Conservation (phyloP, 2,797 vertebrate species). For the Crax fasciolata region DNA sequence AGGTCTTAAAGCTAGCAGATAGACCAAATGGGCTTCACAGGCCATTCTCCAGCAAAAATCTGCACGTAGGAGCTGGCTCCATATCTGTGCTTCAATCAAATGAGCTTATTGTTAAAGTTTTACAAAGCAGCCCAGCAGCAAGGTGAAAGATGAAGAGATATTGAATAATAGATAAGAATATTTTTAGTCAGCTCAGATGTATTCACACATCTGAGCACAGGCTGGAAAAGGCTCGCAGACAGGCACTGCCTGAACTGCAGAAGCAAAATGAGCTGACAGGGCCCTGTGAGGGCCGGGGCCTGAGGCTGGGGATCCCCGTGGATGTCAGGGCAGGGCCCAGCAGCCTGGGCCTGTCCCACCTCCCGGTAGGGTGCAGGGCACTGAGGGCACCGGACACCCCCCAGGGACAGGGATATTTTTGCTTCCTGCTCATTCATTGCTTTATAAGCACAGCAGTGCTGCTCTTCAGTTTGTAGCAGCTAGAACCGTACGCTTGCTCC, state of each 20-base stretch:
- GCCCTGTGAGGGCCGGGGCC: accelerated
- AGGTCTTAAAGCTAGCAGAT: constrained; percentile 1
- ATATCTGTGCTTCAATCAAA: constrained; percentile 64
- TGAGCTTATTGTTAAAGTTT: constrained; percentile 55
- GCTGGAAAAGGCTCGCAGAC: neutral
- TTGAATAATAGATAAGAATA: constrained; percentile 75
- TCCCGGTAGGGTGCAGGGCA: neutral
- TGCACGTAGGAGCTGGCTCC: constrained; percentile 4
- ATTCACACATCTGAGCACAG: neutral
- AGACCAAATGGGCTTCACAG: constrained; percentile 3
- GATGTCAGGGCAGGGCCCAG: neutral
- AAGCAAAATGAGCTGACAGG: neutral
- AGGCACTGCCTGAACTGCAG: neutral
- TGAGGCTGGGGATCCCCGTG: neutral
- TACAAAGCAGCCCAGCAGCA: constrained; percentile 65
- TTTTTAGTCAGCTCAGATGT: constrained; percentile 63
- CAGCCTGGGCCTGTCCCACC: neutral
- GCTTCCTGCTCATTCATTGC: neutral
- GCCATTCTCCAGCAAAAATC: neutral
- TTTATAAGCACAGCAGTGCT: neutral
- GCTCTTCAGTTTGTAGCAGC: neutral
- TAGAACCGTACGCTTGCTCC: neutral
- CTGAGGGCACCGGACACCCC: neutral
- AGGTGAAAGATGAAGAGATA: constrained; percentile 66
- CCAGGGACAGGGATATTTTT: neutral